These are phyloP conservation scores for Ammodytes dubius DNA, from an alignment of 2,113 vertebrate genomes.

Conservation along the genomic window DNA sequence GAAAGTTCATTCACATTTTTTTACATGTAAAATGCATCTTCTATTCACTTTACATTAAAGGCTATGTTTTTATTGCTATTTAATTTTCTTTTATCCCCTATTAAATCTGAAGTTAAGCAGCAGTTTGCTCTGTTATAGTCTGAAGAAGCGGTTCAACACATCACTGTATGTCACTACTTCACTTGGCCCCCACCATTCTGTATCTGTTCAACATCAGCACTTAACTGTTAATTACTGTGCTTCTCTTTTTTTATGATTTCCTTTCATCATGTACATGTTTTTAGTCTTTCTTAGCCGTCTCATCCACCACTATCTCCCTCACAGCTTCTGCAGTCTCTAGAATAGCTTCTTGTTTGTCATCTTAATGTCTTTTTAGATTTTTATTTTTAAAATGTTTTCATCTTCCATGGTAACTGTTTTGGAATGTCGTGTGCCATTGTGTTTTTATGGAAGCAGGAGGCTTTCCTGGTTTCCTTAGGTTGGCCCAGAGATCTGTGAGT, in stretches of 20 bases:
- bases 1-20: conserved; percentile 67
- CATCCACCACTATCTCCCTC: conserved; percentile 23
- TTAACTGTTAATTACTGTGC: conserved; percentile 32
- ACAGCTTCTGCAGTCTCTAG: conserved; percentile 43
- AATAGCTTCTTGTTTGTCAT: conserved; percentile 44
- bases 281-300: conserved; percentile 26
- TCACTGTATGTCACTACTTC: conserved; percentile 28
- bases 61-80: conserved; percentile 77
- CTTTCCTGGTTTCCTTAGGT: conserved; percentile 17
- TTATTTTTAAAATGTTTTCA: conserved; percentile 38
- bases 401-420: conserved; percentile 53
- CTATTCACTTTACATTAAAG: conserved; percentile 79
- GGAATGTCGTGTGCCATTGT: conserved; percentile 69
- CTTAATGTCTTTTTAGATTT: conserved; percentile 22
- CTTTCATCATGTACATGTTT: conserved; percentile 51
- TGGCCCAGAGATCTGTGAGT: conserved; percentile 59
- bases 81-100: conserved; percentile 62
- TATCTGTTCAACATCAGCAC: conserved; percentile 44
- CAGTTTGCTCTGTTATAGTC: conserved; percentile 54
- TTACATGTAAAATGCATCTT: conserved; percentile 65
- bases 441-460: conserved; percentile 40
- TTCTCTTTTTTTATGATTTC: conserved; percentile 5
- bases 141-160: conserved; percentile 47
- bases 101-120: conserved; percentile 52
- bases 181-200: conserved; percentile 26